Conservation (phyloP, 1,140 invertebrate species). For the Scaptodrosophila lebanonensis region DNA sequence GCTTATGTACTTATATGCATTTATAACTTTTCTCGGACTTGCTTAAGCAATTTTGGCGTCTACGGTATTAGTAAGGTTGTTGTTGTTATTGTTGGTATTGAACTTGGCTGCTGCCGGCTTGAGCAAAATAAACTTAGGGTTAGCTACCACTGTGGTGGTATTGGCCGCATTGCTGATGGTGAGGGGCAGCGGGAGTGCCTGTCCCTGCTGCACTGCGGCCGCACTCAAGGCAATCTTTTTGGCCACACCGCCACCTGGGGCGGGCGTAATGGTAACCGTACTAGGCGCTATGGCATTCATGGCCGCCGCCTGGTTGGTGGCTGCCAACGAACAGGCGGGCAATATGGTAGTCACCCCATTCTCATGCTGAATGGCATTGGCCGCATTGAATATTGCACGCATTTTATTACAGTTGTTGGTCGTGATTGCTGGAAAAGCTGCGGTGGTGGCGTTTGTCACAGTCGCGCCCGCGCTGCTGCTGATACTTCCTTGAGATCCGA, state of each 20-base stretch:
- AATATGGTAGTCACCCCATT: conserved; percentile 71
- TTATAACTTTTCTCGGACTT: too few relatives aligned
- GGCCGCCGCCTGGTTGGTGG: conserved; percentile 60
- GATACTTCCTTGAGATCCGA: conserved; percentile 54
- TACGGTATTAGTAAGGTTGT: too few relatives aligned
- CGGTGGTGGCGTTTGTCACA: background rate
- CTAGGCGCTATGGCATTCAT: conserved; percentile 71
- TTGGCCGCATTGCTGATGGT: background rate
- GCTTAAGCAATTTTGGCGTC: too few relatives aligned
- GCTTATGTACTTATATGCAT: too few relatives aligned
- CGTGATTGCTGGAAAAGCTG: too few relatives aligned
- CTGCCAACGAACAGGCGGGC: conserved; percentile 66
- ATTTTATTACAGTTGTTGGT: conserved; percentile 49
- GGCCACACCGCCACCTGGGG: conserved; percentile 4
- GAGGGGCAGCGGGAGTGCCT: background rate
- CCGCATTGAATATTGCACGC: conserved; percentile 71
- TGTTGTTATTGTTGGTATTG: too few relatives aligned
- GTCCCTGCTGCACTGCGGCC: background rate
- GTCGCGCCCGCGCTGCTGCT: background rate
- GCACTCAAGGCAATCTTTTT: conserved; percentile 31
- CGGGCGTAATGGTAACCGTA: conserved; percentile 70
- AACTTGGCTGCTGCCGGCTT: conserved; percentile 27
- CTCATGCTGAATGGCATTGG: conserved; percentile 68
- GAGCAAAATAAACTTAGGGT: conserved; percentile 58
- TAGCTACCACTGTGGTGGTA: conserved; percentile 13